Evolutionary conservation across 2,888 invertebrate species (phyloP).

Genomic region (Melolontha melolontha): DNA sequence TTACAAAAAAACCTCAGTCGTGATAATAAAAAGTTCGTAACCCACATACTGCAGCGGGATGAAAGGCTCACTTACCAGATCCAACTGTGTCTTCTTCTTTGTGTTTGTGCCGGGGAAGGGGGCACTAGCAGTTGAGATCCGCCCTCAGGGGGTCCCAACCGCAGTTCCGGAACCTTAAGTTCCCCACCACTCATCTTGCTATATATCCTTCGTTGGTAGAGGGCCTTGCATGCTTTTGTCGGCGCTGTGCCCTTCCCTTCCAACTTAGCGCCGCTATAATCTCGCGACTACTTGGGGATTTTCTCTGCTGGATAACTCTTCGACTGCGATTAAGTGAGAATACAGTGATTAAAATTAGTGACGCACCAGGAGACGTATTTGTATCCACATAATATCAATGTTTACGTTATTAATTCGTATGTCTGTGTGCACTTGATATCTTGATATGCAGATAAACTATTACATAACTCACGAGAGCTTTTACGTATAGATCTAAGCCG

Average conservation of each 20-base stretch:
- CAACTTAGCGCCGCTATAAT: slow-evolving; percentile 33
- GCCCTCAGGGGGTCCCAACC: slow-evolving; percentile 71
- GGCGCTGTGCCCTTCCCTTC: slow-evolving; percentile 34
- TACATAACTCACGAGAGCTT: slow-evolving; percentile 8
- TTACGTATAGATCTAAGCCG: not conserved
- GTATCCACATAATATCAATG: slow-evolving; percentile 9
- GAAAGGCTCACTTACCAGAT: slow-evolving; percentile 74
- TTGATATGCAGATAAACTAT: slow-evolving; percentile 24
- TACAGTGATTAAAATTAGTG: slow-evolving; percentile 19
- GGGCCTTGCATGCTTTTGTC: slow-evolving; percentile 36
- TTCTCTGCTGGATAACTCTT: slow-evolving; percentile 18
- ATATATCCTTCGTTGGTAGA: slow-evolving; percentile 38
- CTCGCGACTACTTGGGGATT: slow-evolving; percentile 20
- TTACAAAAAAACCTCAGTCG: not conserved
- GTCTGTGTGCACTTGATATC: slow-evolving; percentile 13
- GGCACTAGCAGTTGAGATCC: slow-evolving; percentile 63
- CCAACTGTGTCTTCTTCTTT: slow-evolving; percentile 80
- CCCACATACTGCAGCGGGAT: slow-evolving; percentile 19
- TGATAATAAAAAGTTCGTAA: slow-evolving; percentile 2
- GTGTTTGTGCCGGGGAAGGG: slow-evolving; percentile 69
- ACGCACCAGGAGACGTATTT: not conserved
- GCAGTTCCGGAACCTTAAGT: slow-evolving; percentile 77
- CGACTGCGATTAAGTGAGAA: slow-evolving; percentile 28
- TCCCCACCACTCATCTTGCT: slow-evolving; percentile 64
- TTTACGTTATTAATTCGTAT: slow-evolving; percentile 7